Conservation (phyloP, 2,113 vertebrate species). For the Actinemys pallida region DNA sequence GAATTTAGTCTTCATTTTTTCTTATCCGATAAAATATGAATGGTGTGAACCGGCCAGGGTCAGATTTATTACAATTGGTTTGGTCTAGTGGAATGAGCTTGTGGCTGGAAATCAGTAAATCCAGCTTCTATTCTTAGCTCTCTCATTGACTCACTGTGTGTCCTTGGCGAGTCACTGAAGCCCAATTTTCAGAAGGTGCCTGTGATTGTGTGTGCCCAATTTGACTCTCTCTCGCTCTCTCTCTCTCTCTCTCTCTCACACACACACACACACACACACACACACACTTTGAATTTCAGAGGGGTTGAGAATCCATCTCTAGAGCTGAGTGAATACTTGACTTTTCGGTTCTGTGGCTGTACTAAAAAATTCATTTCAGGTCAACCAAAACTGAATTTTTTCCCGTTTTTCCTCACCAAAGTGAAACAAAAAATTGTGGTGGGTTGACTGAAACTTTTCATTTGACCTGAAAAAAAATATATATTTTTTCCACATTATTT, state of each 20-base stretch:
- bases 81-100: background rate
- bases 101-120: fast-evolving
- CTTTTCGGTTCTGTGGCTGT: background rate
- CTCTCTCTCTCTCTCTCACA: background rate
- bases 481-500: background rate
- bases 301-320: fast-evolving
- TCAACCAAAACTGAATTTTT: background rate
- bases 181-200: background rate
- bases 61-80: background rate
- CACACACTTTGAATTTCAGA: background rate
- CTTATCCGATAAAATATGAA: fast-evolving
- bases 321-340: background rate
- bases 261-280: fast-evolving
- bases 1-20: slow-evolving; percentile 31
- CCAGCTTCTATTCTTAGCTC: background rate
- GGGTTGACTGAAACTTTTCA: background rate
- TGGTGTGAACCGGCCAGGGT: background rate
- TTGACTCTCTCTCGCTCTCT: background rate
- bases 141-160: fast-evolving
- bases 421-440: background rate
- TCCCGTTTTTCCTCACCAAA: background rate
- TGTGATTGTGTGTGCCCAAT: background rate
- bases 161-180: background rate
- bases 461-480: background rate
- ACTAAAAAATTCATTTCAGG: background rate